phyloP scores from a whole-genome alignment of 2,797 vertebrate genomes.

The Sciurus vulgaris region DNA sequence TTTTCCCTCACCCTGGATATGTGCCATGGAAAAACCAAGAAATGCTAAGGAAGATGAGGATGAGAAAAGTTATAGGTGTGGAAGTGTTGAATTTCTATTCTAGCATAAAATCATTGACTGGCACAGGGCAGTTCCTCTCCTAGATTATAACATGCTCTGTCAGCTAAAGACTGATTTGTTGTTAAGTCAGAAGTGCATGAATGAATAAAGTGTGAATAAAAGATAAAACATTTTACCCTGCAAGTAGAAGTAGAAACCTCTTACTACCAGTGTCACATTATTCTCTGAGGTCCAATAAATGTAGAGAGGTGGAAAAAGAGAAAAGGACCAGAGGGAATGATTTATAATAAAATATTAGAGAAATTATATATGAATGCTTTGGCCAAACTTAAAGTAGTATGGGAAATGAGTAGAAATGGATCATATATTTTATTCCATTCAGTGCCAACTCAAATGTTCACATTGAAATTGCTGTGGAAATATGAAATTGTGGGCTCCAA shows the following conservation, averaged over 20 bases:
- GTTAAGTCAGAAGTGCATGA: conserved; percentile 78
- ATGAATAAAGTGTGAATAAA: conserved; percentile 78
- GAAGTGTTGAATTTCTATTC: conserved; percentile 59
- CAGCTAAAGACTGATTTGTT: conserved; percentile 79
- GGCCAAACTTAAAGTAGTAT: conserved; percentile 41
- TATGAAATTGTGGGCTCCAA: not conserved
- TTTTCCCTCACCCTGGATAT: not conserved
- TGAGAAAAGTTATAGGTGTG: not conserved
- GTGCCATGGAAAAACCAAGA: not conserved
- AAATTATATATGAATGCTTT: conserved; percentile 70
- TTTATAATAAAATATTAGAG: conserved; percentile 65
- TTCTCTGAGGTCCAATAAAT: conserved; percentile 71
- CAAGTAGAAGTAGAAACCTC: conserved; percentile 63
- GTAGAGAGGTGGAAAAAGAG: conserved; percentile 58
- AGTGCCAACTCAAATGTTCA: conserved; percentile 58
- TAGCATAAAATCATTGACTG: conserved; percentile 66
- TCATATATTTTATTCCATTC: conserved; percentile 69
- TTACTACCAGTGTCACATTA: conserved; percentile 6
- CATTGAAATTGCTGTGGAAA: conserved; percentile 34
- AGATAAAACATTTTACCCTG: conserved; percentile 73
- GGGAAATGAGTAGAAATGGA: conserved; percentile 26
- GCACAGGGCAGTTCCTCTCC: conserved; percentile 4
- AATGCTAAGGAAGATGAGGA: not conserved
- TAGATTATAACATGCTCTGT: conserved; percentile 67
- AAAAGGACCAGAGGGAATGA: conserved; percentile 6